Conservation (phyloP, 2,113 vertebrate genomes). For the Podarcis cretensis region DNA sequence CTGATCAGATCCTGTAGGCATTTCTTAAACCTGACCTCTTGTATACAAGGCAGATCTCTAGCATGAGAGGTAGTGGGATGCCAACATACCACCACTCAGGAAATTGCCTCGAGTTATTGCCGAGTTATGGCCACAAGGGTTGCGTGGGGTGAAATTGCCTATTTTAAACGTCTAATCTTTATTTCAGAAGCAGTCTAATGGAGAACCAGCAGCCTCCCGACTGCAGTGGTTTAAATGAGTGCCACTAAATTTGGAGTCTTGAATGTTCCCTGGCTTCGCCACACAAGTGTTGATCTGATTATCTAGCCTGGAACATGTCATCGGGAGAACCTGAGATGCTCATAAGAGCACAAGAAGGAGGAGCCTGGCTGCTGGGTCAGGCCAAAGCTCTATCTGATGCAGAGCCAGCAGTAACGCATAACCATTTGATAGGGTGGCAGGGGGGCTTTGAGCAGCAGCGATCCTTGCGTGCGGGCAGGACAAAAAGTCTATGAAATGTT, state of each 20-base stretch:
- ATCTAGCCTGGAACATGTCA: neutral
- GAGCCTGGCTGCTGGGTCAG: neutral
- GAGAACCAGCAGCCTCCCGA: neutral
- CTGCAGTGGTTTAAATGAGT: neutral
- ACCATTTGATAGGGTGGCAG: too few relatives aligned
- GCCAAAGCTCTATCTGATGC: too few relatives aligned
- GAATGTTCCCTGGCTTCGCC: neutral
- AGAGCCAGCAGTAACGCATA: too few relatives aligned
- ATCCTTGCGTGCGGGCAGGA: too few relatives aligned
- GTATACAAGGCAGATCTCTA: neutral
- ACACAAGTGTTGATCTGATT: neutral
- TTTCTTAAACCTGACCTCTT: neutral
- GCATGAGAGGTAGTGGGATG: too few relatives aligned
- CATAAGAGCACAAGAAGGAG: too few relatives aligned
- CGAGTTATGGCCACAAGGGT: neutral
- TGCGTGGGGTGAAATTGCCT: neutral
- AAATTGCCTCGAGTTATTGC: neutral
- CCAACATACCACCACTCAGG: neutral
- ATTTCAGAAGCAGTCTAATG: neutral
- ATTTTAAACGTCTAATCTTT: conserved; percentile 3
- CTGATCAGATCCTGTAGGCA: neutral
- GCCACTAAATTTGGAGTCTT: neutral
- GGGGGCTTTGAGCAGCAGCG: too few relatives aligned
- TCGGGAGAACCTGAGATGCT: neutral
- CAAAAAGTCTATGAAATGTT: too few relatives aligned